phyloP scores from a whole-genome alignment of 2,113 vertebrate species.

The Heteronetta atricapilla region DNA sequence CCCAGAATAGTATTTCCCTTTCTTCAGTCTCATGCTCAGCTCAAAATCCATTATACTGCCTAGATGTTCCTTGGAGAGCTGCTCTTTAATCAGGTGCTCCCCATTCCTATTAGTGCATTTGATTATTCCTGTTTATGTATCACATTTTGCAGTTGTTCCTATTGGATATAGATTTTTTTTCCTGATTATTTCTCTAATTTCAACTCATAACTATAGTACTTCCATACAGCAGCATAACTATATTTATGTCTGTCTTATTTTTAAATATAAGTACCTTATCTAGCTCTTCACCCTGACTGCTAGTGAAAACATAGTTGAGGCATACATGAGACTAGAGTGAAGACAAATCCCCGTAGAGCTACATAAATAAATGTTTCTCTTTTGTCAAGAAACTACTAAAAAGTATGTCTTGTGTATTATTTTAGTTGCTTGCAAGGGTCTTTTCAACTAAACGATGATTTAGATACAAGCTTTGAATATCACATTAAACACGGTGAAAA shows the following conservation, averaged over 20 bases:
- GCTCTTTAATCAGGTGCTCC: not conserved
- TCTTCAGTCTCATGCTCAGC: not conserved
- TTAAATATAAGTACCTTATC: not conserved
- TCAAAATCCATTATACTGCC: not conserved
- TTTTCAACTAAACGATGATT: not conserved
- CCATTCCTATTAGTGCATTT: not conserved
- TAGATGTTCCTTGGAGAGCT: not conserved
- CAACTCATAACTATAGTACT: not conserved
- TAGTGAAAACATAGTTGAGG: not conserved
- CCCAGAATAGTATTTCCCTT: not conserved
- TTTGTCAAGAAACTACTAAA: not conserved
- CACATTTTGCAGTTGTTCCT: not conserved
- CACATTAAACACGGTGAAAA: constrained; percentile 9
- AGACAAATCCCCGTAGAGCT: not conserved
- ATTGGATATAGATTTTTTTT: not conserved
- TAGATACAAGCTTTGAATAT: not conserved
- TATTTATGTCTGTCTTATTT: not conserved
- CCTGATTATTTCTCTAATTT: not conserved
- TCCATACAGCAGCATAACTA: not conserved
- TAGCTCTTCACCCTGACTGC: not conserved
- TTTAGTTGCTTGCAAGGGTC: constrained; percentile 4
- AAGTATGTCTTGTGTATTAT: not conserved
- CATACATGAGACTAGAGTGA: not conserved
- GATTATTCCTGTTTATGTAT: not conserved
- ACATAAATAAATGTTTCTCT: not conserved